These are phyloP conservation scores for Pristionchus entomophagus DNA, from an alignment of 2,888 invertebrate species.

Conservation along the genomic window DNA sequence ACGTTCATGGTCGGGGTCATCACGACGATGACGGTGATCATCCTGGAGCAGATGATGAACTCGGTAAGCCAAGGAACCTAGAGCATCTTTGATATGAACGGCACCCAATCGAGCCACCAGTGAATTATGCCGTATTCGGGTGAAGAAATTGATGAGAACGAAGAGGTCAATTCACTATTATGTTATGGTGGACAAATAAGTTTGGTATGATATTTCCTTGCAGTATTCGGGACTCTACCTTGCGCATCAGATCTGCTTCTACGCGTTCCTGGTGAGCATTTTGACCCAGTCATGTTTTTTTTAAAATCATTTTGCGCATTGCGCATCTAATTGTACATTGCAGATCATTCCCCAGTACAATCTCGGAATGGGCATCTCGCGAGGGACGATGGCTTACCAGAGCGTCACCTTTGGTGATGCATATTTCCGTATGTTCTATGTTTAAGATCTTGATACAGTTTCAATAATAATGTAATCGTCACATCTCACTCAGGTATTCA, in stretches of 20 bases:
- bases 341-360: slow-evolving; percentile 88
- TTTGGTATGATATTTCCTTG: no score
- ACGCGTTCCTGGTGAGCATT: not conserved
- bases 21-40: slow-evolving; percentile 76
- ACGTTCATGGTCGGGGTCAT: slow-evolving; percentile 86
- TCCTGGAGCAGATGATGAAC: slow-evolving; percentile 68
- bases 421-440: slow-evolving; percentile 57
- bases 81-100: no score
- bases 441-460: not conserved
- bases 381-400: slow-evolving; percentile 65
- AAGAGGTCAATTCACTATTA: no score
- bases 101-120: no score
- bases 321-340: no score
- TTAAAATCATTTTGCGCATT: no score
- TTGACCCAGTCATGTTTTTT: not conserved
- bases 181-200: no score
- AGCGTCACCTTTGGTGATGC: slow-evolving; percentile 75
- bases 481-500: no score
- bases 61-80: slow-evolving; percentile 51
- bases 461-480: not conserved
- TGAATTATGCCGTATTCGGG: no score
- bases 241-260: slow-evolving; percentile 74
- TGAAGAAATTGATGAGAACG: no score
- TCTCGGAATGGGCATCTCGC: slow-evolving; percentile 82
- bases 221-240: slow-evolving; percentile 62